Evolutionary conservation across 1,140 invertebrate genomes (phyloP).

Genomic region (Phortica variegata): DNA sequence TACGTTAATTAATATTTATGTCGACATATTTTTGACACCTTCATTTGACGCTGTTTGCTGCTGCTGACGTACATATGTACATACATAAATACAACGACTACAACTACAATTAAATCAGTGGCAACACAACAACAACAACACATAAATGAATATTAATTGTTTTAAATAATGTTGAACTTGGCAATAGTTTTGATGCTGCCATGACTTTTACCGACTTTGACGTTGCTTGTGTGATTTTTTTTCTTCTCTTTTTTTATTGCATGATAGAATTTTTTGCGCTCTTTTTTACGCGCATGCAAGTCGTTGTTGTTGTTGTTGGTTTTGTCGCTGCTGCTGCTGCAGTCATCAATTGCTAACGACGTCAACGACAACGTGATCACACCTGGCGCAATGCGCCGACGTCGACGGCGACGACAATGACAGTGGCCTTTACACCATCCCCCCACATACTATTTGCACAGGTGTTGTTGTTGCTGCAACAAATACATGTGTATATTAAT

Average conservation of each 20-base stretch:
- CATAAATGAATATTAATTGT: slow-evolving; percentile 54
- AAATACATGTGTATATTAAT: too few species aligned
- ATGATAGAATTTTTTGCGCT: too few species aligned
- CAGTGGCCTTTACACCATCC: too few species aligned
- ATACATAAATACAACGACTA: neutral
- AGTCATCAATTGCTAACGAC: neutral
- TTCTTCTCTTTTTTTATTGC: slow-evolving; percentile 16
- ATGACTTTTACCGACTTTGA: slow-evolving; percentile 5
- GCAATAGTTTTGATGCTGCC: slow-evolving; percentile 30
- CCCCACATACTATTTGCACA: too few species aligned
- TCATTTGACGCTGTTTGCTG: slow-evolving; percentile 12
- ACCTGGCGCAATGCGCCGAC: too few species aligned
- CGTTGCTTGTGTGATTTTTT: slow-evolving; percentile 1
- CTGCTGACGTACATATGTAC: neutral
- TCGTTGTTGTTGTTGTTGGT: too few species aligned
- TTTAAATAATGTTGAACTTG: slow-evolving; percentile 55
- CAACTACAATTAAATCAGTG: neutral
- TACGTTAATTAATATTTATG: slow-evolving; percentile 43
- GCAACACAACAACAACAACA: slow-evolving; percentile 15
- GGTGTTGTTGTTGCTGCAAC: too few species aligned
- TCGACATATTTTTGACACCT: slow-evolving; percentile 44
- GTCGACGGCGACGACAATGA: too few species aligned
- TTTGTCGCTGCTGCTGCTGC: slow-evolving; percentile 14
- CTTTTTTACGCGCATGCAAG: too few species aligned
- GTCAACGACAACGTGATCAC: too few species aligned